Base-by-base conservation (phyloP, 2,888 invertebrate species). In the Conus canariensis region DNA sequence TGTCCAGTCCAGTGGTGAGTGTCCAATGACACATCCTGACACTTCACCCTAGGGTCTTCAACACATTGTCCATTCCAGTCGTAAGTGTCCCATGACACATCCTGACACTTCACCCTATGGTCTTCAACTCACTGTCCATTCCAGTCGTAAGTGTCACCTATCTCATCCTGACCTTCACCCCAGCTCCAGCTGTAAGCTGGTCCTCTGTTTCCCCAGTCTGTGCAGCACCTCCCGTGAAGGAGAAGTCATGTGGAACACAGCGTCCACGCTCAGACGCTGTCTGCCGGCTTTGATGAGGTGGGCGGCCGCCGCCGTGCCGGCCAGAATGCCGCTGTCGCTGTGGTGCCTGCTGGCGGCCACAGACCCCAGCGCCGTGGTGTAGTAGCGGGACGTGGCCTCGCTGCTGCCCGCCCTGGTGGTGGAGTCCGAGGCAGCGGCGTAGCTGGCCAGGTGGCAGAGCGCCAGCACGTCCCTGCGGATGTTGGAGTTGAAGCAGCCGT, bases 401-500 rank as follows among this genome's bases (percentile, higher is more conserved):
- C 74, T 85, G 70, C 59, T 70, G 30, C 64, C 45, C 6, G 58
- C 12, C 10, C 59, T 3, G n/a, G 67, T 74, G 74, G 85, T 25
- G 45, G 74, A 30, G 9, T 5, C 77, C 45, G 85, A 85, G 8
- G 82, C n/a, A 5, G 56, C 7, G 22, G 58, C 3, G 82, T 56
- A 22, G 82, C 22, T 83, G 77, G 77, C 30, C 22, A 56, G 19
- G 58, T 58, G 16, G 58, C 82, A 83, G 30, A 58, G 8, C 7
- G 22, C 16, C 56, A 82, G 56, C 5, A 92, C 58, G 67, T 91
- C 92, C 16, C 88, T 80, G 80, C 91, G 88, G 74, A 92, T 93
- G 90, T 93, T 94, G 14, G 93, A 90, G 91, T 95, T 95, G 85
- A 94, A 92, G 92, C 94, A 93, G 10, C 95, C 94, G 90, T 95